Percentiles rank a stretch among this genome's conserved stretches.
Evolutionary conservation across 2,113 vertebrate genomes (phyloP).

Genomic region (Boulengeromyrus knoepffleri): DNA sequence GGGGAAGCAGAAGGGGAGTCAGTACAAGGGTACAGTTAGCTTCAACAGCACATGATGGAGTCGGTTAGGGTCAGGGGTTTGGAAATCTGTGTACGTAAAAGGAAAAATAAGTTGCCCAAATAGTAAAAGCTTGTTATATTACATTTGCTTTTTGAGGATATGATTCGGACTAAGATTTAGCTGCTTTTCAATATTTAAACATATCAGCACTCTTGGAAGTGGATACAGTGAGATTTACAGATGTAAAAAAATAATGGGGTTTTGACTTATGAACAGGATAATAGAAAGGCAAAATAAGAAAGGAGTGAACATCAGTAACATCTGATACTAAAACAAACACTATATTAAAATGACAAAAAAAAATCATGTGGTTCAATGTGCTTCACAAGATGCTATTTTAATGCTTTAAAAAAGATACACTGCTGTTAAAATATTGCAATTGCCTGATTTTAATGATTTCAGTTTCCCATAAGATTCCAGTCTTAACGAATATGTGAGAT

Average conservation of each 20-base stretch:
- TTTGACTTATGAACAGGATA: neutral
- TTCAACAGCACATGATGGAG: neutral
- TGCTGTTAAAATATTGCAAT: neutral
- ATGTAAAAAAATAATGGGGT: neutral
- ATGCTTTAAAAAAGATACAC: neutral
- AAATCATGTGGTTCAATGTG: neutral
- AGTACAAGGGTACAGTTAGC: neutral
- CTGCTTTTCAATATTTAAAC: neutral
- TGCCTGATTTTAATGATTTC: neutral
- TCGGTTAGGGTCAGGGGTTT: neutral
- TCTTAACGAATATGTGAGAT: neutral
- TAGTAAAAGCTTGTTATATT: neutral
- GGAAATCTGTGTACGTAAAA: neutral
- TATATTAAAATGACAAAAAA: neutral
- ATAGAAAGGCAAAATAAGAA: neutral
- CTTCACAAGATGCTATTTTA: neutral
- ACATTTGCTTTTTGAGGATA: neutral
- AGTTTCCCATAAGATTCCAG: neutral
- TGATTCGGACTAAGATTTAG: neutral
- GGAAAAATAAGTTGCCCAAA: neutral
- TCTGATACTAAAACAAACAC: neutral
- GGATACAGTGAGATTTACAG: neutral
- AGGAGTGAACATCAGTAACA: neutral
- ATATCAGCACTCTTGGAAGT: neutral
- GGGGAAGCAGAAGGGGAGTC: neutral